Evolutionary conservation across 2,888 invertebrate genomes (phyloP), one percentile per base, ranked within the genome.

Genomic region (Tholera decimalis): DNA sequence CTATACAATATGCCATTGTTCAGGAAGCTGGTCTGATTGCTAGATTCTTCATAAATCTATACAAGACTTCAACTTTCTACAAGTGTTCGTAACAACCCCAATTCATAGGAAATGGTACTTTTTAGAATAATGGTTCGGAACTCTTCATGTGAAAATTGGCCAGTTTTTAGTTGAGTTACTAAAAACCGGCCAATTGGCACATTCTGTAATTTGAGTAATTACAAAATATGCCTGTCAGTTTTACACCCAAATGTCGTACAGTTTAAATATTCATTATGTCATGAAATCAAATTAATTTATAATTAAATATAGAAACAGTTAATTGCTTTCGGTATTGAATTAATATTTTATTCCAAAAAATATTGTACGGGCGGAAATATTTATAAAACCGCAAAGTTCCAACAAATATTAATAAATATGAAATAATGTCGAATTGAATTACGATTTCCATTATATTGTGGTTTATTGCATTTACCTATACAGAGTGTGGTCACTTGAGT

Each of bases 311-410:
- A 47, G 35, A 30, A 54, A 11, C 37, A 5, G n/a, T 18, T 67
- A 33, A 47, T 67, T 56, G 13, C 30, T 20, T n/a, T 20, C 13
- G 26, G 15, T 22, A 22, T 56, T 15, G n/a, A 46, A 67, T 46
- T 65, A 39, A 55, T 67, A 47, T 47, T 39, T 26, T 46, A 47
- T 47, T 39, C 26, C 9, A 20, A 11, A 1, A n/a, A 15, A 18
- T 39, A 30, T 30, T 54, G 37, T 8, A 20, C 26, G 3, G 9
- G 33, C 15, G 9, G 1, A 18, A 37, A 26, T 46, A 56, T 65
- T 46, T 20, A 44, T 4, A 7, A 47, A 44, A 46, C 37, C 55
- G 8, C 15, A 26, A 39, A 55, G 20, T 39, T 55, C 11, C 5
- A 46, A 33, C 56, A 39, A 20, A 44, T 18, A 47, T 28, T 47